Conservation (phyloP, 1,140 invertebrate genomes). For the Danaus melanippus region DNA sequence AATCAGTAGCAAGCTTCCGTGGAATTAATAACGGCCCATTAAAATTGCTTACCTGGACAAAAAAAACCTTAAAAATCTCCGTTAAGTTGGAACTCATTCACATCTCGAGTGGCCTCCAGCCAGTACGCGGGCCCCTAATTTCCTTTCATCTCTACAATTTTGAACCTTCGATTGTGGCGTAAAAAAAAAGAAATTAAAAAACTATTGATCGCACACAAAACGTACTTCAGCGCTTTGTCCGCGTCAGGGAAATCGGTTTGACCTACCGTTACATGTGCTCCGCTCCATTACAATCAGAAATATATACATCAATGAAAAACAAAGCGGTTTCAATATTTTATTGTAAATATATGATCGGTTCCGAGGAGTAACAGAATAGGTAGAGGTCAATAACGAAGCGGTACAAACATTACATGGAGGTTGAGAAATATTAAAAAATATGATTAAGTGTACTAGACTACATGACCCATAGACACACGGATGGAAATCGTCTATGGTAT, state of each 20-base stretch:
- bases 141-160: conserved; percentile 60
- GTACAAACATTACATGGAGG: too few species aligned
- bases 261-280: conserved; percentile 41
- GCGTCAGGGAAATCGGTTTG: conserved; percentile 61
- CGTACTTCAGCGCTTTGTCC: conserved; percentile 51
- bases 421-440: too few species aligned
- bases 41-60: conserved; percentile 54
- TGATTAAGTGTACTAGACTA: too few species aligned
- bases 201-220: conserved; percentile 64
- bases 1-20: conserved; percentile 36
- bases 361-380: too few species aligned
- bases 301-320: too few species aligned
- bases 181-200: conserved; percentile 63
- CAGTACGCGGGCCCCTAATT: conserved; percentile 47
- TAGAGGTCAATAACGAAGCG: too few species aligned
- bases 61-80: conserved; percentile 53
- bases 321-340: too few species aligned
- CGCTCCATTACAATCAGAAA: too few species aligned
- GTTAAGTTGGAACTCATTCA: conserved; percentile 59
- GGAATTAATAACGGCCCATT: conserved; percentile 54
- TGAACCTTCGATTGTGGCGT: conserved; percentile 55
- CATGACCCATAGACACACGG: too few species aligned
- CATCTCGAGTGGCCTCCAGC: conserved; percentile 54
- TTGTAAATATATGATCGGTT: too few species aligned
- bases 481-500: too few species aligned